Percentiles rank a stretch among this genome's conserved stretches.
Evolutionary conservation across 1,140 invertebrate species (phyloP).

Genomic region (Helicorthomorpha holstii): DNA sequence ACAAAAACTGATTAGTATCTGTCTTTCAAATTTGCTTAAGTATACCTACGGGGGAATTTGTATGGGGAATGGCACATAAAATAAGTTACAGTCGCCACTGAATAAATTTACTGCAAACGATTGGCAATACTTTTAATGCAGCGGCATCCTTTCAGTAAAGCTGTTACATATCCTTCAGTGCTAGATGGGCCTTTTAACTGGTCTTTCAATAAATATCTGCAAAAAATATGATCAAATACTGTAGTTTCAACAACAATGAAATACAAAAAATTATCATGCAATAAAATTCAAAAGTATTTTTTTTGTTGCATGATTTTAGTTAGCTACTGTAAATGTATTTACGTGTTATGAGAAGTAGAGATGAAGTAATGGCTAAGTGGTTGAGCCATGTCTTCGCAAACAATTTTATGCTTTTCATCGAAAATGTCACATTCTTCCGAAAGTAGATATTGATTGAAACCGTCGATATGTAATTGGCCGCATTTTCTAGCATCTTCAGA

Average conservation of each 20-base stretch:
- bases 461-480: conserved; percentile 39
- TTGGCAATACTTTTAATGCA: conserved; percentile 29
- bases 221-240: conserved; percentile 1
- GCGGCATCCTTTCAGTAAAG: conserved; percentile 25
- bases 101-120: no score
- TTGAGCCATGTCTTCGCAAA: conserved; percentile 39
- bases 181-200: conserved; percentile 33
- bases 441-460: conserved; percentile 39
- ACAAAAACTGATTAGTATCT: no score
- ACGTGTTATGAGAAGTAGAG: conserved; percentile 43
- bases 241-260: background rate
- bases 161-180: conserved; percentile 30
- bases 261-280: no score
- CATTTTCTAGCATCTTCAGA: conserved; percentile 34
- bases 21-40: no score
- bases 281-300: no score
- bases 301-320: no score
- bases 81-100: no score
- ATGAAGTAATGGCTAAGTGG: conserved; percentile 44
- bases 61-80: no score
- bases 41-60: no score
- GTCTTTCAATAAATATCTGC: conserved; percentile 30
- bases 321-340: no score
- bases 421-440: conserved; percentile 40
- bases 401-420: conserved; percentile 31